Percentiles rank a stretch among this genome's conserved stretches.
Evolutionary conservation across 2,888 invertebrate species (phyloP).

Genomic region (Strigamia maritima): DNA sequence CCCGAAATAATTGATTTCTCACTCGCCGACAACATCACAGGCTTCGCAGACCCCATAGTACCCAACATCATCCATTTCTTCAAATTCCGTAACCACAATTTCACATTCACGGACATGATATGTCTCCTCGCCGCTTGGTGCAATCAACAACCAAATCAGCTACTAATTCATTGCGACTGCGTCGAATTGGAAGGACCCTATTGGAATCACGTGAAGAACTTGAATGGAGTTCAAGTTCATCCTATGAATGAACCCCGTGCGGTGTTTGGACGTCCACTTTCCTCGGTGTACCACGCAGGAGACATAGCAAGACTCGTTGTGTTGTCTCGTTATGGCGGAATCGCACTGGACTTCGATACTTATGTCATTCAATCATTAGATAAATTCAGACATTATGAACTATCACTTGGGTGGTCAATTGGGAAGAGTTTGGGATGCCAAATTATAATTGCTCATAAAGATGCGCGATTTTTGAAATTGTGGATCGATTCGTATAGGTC

Average conservation of each 20-base stretch:
- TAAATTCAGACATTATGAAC: slow-evolving; percentile 50
- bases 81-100: slow-evolving; percentile 9
- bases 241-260: slow-evolving; percentile 47
- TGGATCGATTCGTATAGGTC: slow-evolving; percentile 51
- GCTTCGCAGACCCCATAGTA: slow-evolving; percentile 16
- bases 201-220: slow-evolving; percentile 33
- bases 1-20: slow-evolving; percentile 2
- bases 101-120: slow-evolving; percentile 28
- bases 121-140: slow-evolving; percentile 46
- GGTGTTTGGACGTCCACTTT: slow-evolving; percentile 52
- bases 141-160: slow-evolving; percentile 48
- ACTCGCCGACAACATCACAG: slow-evolving; percentile 7
- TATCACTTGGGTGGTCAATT: slow-evolving; percentile 51
- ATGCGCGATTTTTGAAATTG: slow-evolving; percentile 50
- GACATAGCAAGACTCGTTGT: slow-evolving; percentile 51
- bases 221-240: slow-evolving; percentile 42
- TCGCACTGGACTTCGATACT: slow-evolving; percentile 52
- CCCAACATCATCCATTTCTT: slow-evolving; percentile 38
- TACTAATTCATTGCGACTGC: slow-evolving; percentile 50
- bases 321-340: slow-evolving; percentile 51
- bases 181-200: slow-evolving; percentile 34
- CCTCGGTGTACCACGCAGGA: slow-evolving; percentile 51
- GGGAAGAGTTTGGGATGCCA: slow-evolving; percentile 50
- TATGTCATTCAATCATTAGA: slow-evolving; percentile 50
- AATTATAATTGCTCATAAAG: slow-evolving; percentile 50